A percentile compares a stretch with the other conserved stretches of the same genome.
Evolutionary conservation across 2,888 invertebrate genomes (phyloP).

Genomic region (Zelleria hepariella): DNA sequence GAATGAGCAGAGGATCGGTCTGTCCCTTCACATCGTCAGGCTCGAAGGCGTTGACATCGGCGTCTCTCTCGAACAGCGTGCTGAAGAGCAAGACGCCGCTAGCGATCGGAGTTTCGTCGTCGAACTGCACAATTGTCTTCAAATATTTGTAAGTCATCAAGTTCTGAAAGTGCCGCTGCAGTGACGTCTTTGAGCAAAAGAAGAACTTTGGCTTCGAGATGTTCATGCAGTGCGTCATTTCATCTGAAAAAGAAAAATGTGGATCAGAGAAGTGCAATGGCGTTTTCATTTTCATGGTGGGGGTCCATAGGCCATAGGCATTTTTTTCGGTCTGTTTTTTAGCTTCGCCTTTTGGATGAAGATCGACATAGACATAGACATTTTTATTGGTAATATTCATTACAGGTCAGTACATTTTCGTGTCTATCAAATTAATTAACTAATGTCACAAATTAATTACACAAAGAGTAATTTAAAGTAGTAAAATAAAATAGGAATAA

Average conservation of each 20-base stretch:
- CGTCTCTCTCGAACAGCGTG: constrained; percentile 10
- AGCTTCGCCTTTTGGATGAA: no score
- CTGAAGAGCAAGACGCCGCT: neutral
- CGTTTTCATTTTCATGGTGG: no score
- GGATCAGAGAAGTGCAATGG: no score
- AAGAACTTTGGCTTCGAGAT: constrained; percentile 77
- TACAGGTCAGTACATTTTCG: no score
- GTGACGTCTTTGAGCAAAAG: constrained; percentile 68
- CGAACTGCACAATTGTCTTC: constrained; percentile 38
- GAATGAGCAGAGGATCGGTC: constrained; percentile 33
- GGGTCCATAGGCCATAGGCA: no score
- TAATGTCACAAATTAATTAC: no score
- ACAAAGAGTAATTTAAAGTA: no score
- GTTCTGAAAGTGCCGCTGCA: constrained; percentile 45
- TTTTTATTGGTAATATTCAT: no score
- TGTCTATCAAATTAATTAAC: no score
- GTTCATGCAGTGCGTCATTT: constrained; percentile 74
- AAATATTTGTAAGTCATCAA: constrained; percentile 48
- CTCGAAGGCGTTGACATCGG: constrained; percentile 17
- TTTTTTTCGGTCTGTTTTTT: no score
- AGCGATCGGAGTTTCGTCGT: neutral
- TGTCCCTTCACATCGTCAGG: neutral
- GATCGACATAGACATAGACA: no score
- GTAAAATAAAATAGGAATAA: no score
- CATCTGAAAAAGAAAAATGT: constrained; percentile 71